Percentiles rank a stretch among this genome's conserved stretches.
These are phyloP conservation scores for Leptopterna dolabrata DNA, from an alignment of 2,888 invertebrate genomes.

Conservation along the genomic window DNA sequence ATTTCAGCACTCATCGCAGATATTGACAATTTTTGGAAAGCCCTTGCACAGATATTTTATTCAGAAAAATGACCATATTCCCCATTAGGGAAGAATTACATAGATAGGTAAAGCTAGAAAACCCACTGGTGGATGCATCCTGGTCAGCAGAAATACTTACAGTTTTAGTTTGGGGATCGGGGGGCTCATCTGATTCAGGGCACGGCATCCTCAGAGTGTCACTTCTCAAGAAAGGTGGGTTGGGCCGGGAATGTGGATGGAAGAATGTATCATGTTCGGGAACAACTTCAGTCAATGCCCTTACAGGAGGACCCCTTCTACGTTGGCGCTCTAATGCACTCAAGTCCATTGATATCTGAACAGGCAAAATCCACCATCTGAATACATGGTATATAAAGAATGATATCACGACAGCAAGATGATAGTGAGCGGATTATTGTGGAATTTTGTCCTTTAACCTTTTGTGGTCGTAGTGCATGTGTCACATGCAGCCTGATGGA, in stretches of 20 bases:
- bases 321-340: slow-evolving; percentile 56
- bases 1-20: too few relatives aligned
- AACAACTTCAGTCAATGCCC: slow-evolving; percentile 75
- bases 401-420: too few relatives aligned
- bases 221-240: slow-evolving; percentile 39
- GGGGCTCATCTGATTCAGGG: slow-evolving; percentile 35
- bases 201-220: slow-evolving; percentile 38
- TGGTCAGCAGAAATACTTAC: slow-evolving; percentile 9
- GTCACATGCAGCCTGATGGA: too few relatives aligned
- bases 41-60: too few relatives aligned
- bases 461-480: too few relatives aligned
- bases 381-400: background rate
- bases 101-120: too few relatives aligned
- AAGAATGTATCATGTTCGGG: slow-evolving; percentile 60
- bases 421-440: too few relatives aligned
- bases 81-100: too few relatives aligned
- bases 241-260: background rate
- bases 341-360: slow-evolving; percentile 54
- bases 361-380: slow-evolving; percentile 49
- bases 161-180: slow-evolving; percentile 16
- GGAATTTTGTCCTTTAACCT: too few relatives aligned
- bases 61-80: too few relatives aligned
- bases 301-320: slow-evolving; percentile 68
- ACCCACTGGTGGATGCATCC: too few relatives aligned
- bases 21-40: too few relatives aligned